phyloP scores from a whole-genome alignment of 1,140 invertebrate genomes.

The Acromyrmex heyeri region DNA sequence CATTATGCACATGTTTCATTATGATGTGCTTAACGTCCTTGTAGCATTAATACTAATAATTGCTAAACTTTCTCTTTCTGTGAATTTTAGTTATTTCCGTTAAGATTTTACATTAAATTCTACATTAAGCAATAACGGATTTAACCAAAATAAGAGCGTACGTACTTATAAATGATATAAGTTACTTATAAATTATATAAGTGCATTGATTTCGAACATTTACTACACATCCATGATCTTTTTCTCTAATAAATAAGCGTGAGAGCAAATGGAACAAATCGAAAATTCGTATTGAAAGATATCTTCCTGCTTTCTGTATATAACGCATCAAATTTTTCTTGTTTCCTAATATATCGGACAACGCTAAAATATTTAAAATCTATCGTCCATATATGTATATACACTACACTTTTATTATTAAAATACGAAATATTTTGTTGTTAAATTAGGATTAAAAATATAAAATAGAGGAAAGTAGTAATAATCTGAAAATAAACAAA shows the following conservation, averaged over 20 bases:
- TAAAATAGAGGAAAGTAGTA: too few species aligned
- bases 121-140: background rate
- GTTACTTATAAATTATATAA: background rate
- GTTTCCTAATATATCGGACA: too few species aligned
- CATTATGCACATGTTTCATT: background rate
- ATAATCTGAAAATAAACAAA: too few species aligned
- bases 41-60: background rate
- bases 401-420: too few species aligned
- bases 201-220: background rate
- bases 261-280: background rate
- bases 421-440: too few species aligned
- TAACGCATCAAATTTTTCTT: background rate
- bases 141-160: conserved; percentile 4
- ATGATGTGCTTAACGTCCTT: too few species aligned
- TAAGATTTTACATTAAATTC: background rate
- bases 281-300: background rate
- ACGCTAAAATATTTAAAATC: too few species aligned
- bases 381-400: background rate
- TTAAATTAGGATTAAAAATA: too few species aligned
- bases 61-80: conserved; percentile 6
- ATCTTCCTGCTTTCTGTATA: background rate
- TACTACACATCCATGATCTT: background rate
- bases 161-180: conserved; percentile 18
- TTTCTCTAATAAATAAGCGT: background rate
- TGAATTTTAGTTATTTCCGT: background rate